Evolutionary conservation across 2,113 vertebrate genomes (phyloP), one percentile per base, ranked within the genome.

Genomic region (Leptocoma aspasia): DNA sequence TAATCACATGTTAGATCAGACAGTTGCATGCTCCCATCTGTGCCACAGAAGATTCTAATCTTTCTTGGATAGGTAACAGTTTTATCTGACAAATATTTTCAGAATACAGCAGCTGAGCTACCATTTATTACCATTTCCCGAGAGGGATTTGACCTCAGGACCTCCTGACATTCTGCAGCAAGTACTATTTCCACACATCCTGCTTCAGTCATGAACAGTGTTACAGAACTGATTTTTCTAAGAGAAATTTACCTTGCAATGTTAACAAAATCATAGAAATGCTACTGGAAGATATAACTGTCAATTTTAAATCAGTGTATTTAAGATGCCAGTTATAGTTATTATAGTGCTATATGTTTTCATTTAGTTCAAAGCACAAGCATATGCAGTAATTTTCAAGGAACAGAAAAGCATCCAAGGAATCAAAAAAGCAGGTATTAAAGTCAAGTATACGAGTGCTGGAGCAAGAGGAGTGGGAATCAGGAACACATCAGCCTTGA

Each of bases 31-130:
- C 63, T 93, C 73, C 81, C 78, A 93, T 94, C 93, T 97, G 94
- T 91, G 87, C 70, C 73, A 91, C 69, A 91, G 76, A 89, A 89
- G 77, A 86, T 65, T 96, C 96, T 97, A 91, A 95, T 97, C 97
- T 97, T 86, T 71, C n/a, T 53, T 86, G 70, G 64, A 50, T 84
- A 91, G 91, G 95, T 83, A 90, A 73, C 42, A 94, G 83, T 86
- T 96, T 52, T 60, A 86, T 84, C 83, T 92, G 87, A 95, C 94
- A 96, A 96, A 96, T 95, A 97, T 93, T 96, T 97, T 97, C 91
- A 92, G 83, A 94, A 86, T 56, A 70, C 18, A 63, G 35, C 94
- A 96, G 92, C 90, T 93, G 89, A 96, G 82, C 81, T 97, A 95
- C 96, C 65, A 61, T 95, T 96, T 84, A 89, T 96, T 94, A 96